Conservation (phyloP, 2,888 invertebrate species). For the Epirrita christyi region DNA sequence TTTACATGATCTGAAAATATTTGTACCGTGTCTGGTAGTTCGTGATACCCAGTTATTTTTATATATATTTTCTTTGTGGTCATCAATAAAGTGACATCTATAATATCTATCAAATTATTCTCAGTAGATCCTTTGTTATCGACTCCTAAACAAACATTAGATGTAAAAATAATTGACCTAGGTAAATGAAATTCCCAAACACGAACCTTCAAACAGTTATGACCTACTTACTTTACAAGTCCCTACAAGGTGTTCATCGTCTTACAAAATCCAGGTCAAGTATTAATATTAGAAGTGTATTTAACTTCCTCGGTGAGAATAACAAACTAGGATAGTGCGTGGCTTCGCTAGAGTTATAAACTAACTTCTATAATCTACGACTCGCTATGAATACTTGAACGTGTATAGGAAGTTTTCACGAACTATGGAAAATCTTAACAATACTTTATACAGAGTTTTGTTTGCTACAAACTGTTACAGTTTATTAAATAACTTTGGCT, state of each 20-base stretch:
- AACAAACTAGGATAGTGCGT: constrained; percentile 36
- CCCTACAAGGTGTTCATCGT: background rate
- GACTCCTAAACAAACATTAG: no score
- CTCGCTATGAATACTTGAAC: constrained; percentile 42
- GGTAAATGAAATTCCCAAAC: background rate
- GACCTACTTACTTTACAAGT: background rate
- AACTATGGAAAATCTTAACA: constrained; percentile 39
- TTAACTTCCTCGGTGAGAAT: constrained; percentile 24
- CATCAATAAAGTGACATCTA: no score
- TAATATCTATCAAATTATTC: no score
- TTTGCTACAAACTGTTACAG: constrained; percentile 28
- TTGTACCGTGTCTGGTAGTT: no score
- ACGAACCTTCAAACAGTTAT: background rate
- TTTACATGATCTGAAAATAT: no score
- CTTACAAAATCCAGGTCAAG: constrained; percentile 15
- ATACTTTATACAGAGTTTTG: constrained; percentile 35
- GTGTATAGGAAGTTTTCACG: constrained; percentile 25
- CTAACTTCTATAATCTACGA: constrained; percentile 36
- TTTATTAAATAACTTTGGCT: constrained; percentile 31
- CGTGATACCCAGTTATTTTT: no score
- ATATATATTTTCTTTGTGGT: no score
- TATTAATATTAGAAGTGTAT: constrained; percentile 22
- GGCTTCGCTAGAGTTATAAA: constrained; percentile 31
- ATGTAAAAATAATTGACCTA: no score
- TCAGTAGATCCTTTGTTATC: no score